Conservation (phyloP, 2,113 vertebrate species). For the Atractosteus spatula region DNA sequence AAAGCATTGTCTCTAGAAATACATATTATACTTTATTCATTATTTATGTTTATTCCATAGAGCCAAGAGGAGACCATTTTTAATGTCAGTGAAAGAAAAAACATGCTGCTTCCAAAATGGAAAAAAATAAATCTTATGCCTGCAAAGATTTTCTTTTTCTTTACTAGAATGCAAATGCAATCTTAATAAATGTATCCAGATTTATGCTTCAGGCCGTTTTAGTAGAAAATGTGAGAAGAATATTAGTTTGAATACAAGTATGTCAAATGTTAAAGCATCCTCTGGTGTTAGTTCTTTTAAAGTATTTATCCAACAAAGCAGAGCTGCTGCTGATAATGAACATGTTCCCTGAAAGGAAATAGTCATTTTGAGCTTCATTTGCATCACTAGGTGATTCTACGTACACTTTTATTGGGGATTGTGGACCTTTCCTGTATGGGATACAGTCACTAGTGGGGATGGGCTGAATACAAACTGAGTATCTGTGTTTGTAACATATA, state of each 20-base stretch:
- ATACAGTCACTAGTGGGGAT: too few relatives aligned
- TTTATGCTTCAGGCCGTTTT: slow-evolving; percentile 1
- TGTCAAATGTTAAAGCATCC: background rate
- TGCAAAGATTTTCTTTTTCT: slow-evolving; percentile 7
- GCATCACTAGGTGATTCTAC: too few relatives aligned
- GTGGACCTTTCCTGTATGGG: too few relatives aligned
- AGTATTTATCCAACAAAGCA: background rate
- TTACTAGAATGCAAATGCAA: slow-evolving; percentile 3
- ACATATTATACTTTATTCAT: background rate
- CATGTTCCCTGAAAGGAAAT: too few relatives aligned
- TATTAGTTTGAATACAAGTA: background rate
- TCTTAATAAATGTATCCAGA: background rate
- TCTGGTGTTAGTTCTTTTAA: background rate
- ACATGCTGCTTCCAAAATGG: slow-evolving; percentile 2
- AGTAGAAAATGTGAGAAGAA: background rate
- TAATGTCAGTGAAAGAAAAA: slow-evolving; percentile 8
- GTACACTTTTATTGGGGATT: too few relatives aligned
- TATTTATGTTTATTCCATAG: slow-evolving; percentile 3
- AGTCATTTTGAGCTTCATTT: too few relatives aligned
- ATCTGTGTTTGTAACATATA: too few relatives aligned
- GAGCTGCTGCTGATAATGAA: too few relatives aligned
- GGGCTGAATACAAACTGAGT: too few relatives aligned
- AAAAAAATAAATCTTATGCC: background rate
- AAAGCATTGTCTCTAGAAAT: background rate
- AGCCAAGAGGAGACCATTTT: background rate